Evolutionary conservation across 2,113 vertebrate genomes (phyloP), one percentile per base, ranked within the genome.

Genomic region (Eclectus roratus): DNA sequence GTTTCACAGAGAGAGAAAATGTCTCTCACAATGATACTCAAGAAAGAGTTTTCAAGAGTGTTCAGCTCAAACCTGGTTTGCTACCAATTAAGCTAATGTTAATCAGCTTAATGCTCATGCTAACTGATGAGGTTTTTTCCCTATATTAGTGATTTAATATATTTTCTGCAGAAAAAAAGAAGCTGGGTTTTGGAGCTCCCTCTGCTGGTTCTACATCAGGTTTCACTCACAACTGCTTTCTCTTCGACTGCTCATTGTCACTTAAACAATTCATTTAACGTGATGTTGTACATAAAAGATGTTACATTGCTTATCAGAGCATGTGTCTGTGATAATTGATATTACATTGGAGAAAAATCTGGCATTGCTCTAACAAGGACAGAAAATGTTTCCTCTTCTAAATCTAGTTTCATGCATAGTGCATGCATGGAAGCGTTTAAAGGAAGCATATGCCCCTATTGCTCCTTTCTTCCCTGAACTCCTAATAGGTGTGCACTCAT

Each of bases 181-280:
- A 73, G 35, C 53, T 9, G 85, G 18, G 91, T 31, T 89, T 88
- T 43, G 50, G 94, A 85, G 95, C 92, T 84, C 95, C 96, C 95
- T 96, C 97, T 97, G 93, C 94, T 94, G 97, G 96, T 72, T 63
- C 37, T 10, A 44, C 23, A 24, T 23, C 9, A 55, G 49, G 37
- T 82, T 60, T 33, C 52, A 60, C 13, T 6, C 43, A 31, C 37
- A 60, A 17, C 35, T 6, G 6, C 69, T 39, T 24, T 13, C 28
- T 43, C 35, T 77, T 43, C 2, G 1, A 13, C 52, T 18, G 31
- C 37, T 71, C 21, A 2, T 56, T 43, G n/a, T 25, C 9, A 28
- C 7, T 5, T 19, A 29, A 71, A 55, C 17, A 76, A 69, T 25
- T 50, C 4, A n/a, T 39, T 94, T 73, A 10, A 27, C 5, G 14